Evolutionary conservation across 2,888 invertebrate species (phyloP).

Genomic region (Notodonta ziczac): DNA sequence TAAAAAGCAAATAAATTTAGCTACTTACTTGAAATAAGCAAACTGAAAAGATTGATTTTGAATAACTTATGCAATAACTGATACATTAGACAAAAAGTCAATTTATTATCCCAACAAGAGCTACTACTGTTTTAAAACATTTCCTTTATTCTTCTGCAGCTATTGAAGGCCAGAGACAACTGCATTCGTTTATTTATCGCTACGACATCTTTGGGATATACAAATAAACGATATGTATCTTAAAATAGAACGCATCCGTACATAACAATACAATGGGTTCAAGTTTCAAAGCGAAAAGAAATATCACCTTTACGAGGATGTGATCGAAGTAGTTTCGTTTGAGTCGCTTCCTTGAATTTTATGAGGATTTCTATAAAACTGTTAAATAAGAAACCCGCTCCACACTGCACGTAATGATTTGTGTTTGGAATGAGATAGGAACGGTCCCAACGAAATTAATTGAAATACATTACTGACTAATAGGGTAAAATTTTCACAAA

Average conservation of each 20-base stretch:
- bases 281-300: constrained; percentile 16
- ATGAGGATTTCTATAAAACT: neutral
- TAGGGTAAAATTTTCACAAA: no score
- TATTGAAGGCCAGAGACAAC: constrained; percentile 25
- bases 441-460: no score
- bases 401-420: no score
- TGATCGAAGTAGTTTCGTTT: constrained; percentile 8
- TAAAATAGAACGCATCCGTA: constrained; percentile 28
- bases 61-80: no score
- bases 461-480: no score
- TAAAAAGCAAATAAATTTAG: no score
- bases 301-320: constrained; percentile 16
- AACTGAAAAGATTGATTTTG: no score
- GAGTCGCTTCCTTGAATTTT: neutral
- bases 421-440: no score
- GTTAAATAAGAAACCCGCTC: no score
- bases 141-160: neutral
- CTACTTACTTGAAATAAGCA: no score
- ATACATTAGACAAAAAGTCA: no score
- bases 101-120: no score
- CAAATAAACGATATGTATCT: constrained; percentile 36
- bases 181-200: constrained; percentile 34
- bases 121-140: neutral
- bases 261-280: constrained; percentile 15
- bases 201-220: constrained; percentile 30